Percentiles rank a stretch among this genome's conserved stretches.
These are phyloP conservation scores for Petromus typicus DNA, from an alignment of 2,113 vertebrate species.

Conservation along the genomic window DNA sequence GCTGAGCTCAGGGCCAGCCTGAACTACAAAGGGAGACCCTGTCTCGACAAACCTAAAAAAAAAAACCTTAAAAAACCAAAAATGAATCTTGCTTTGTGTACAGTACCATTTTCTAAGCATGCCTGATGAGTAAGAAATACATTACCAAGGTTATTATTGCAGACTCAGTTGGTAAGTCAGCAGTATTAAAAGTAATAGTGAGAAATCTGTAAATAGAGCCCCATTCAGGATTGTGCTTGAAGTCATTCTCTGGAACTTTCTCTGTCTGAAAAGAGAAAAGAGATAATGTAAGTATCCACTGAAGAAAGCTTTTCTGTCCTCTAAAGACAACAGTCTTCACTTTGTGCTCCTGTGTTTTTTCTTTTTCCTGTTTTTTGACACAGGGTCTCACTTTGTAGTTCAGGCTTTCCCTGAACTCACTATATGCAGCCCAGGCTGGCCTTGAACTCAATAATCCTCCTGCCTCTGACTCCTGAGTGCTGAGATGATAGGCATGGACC, in stretches of 20 bases:
- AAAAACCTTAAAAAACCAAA: no score
- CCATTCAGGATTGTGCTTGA: slow-evolving; percentile 90
- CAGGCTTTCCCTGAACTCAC: no score
- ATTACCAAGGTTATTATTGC: slow-evolving; percentile 92
- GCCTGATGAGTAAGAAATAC: neutral
- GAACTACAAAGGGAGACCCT: no score
- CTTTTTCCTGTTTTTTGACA: no score
- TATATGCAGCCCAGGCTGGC: no score
- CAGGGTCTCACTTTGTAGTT: no score
- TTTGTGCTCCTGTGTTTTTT: neutral
- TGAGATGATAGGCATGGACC: no score
- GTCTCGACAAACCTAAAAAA: no score
- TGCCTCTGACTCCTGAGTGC: no score
- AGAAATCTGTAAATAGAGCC: slow-evolving; percentile 92
- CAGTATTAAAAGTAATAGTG: slow-evolving; percentile 89
- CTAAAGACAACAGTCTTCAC: neutral
- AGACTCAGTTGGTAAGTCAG: slow-evolving; percentile 90
- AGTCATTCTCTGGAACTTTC: slow-evolving; percentile 89
- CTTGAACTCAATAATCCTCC: no score
- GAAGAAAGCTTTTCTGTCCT: slow-evolving; percentile 45
- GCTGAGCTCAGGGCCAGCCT: no score
- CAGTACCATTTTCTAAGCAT: neutral
- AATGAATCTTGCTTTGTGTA: neutral
- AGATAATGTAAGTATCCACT: neutral
- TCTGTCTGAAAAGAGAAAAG: slow-evolving; percentile 86